Evolutionary conservation across 2,888 invertebrate species (phyloP).

Genomic region (Drosophila dives): DNA sequence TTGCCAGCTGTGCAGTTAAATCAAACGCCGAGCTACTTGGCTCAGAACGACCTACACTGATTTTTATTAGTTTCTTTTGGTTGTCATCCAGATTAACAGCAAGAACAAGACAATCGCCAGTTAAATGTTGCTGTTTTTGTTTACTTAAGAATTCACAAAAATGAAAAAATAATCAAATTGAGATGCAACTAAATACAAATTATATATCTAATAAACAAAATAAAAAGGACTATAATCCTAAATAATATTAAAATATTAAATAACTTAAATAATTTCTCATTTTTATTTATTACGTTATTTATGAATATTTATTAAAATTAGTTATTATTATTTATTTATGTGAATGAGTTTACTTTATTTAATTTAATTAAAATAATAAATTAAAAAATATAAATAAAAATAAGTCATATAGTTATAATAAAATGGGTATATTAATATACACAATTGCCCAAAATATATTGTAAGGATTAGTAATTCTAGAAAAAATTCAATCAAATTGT

Average conservation of each 20-base stretch:
- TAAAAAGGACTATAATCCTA: no score
- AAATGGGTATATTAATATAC: background rate
- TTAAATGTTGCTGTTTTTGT: background rate
- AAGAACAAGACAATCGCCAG: background rate
- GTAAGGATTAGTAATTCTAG: background rate
- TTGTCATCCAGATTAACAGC: conserved; percentile 20
- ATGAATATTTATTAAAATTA: no score
- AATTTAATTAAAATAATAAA: background rate
- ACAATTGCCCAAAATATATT: background rate
- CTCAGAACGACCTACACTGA: conserved; percentile 14
- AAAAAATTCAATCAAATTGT: background rate
- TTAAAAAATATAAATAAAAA: background rate
- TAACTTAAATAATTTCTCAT: no score
- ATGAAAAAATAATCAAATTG: background rate
- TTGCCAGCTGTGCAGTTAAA: conserved; percentile 66
- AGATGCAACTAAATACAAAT: background rate
- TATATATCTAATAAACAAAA: no score
- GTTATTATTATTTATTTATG: no score
- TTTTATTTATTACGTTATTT: no score
- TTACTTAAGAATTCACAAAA: no score
- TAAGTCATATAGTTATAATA: background rate
- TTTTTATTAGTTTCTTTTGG: background rate
- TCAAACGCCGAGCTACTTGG: conserved; percentile 14
- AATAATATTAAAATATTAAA: no score
- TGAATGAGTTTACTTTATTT: no score